These are phyloP conservation scores for Smithornis capensis DNA, from an alignment of 2,113 vertebrate genomes.

Conservation along the genomic window DNA sequence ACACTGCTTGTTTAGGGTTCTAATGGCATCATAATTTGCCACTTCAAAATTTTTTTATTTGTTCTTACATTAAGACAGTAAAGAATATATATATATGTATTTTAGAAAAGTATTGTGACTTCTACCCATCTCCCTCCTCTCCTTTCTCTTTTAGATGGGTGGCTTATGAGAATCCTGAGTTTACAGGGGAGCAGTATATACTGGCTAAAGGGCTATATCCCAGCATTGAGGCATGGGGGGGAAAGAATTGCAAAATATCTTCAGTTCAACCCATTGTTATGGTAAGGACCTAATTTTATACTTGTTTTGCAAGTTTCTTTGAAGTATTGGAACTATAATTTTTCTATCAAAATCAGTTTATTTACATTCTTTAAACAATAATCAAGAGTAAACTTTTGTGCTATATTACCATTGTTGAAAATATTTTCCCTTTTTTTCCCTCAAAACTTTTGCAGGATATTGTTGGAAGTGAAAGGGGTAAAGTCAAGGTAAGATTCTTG, in stretches of 20 bases:
- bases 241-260: conserved; percentile 80
- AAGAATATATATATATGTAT: background rate
- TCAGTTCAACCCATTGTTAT: conserved; percentile 89
- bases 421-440: background rate
- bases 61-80: background rate
- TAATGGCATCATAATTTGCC: background rate
- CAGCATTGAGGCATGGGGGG: conserved; percentile 88
- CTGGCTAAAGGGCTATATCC: conserved; percentile 90
- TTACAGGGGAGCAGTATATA: conserved; percentile 89
- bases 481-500: conserved; percentile 75
- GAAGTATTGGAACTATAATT: background rate
- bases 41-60: background rate
- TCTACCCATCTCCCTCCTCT: background rate
- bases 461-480: conserved; percentile 45
- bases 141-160: conserved; percentile 83
- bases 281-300: conserved; percentile 74
- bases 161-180: conserved; percentile 89
- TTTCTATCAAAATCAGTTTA: background rate
- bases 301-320: background rate
- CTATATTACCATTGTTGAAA: background rate
- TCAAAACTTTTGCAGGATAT: conserved; percentile 70
- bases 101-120: background rate
- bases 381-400: background rate
- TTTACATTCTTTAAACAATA: background rate
- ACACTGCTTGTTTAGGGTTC: background rate